These are phyloP conservation scores for Mya arenaria DNA, from an alignment of 1,140 invertebrate genomes.

Conservation along the genomic window DNA sequence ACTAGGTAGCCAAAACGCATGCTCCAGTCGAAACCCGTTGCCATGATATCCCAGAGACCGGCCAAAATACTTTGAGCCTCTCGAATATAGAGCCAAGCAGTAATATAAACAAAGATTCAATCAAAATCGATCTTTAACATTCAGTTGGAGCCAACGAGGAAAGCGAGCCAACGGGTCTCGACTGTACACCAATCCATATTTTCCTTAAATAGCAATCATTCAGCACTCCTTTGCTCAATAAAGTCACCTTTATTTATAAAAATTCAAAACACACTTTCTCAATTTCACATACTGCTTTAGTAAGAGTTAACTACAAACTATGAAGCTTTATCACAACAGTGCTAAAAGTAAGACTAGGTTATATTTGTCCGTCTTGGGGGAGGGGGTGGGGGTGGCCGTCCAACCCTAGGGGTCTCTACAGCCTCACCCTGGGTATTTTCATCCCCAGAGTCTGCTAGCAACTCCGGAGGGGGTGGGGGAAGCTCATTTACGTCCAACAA, in stretches of 20 bases:
- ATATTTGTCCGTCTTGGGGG: constrained; percentile 68
- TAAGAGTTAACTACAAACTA: not conserved
- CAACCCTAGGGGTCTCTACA: constrained; percentile 31
- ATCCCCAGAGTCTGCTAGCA: constrained; percentile 70
- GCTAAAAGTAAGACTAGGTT: not conserved
- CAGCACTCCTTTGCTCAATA: no score
- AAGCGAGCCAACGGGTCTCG: no score
- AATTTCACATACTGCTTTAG: not conserved
- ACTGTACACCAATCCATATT: no score
- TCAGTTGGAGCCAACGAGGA: no score
- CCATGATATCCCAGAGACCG: no score
- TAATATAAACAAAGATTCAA: no score
- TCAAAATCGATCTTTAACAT: no score
- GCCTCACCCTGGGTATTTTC: constrained; percentile 13
- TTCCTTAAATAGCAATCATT: no score
- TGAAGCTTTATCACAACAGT: not conserved
- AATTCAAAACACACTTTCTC: not conserved
- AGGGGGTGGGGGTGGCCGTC: constrained; percentile 68
- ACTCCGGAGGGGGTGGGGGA: constrained; percentile 76
- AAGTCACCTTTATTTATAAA: not conserved
- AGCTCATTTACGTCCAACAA: constrained; percentile 77
- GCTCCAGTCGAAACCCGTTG: no score
- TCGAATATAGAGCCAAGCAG: no score
- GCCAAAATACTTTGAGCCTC: no score
- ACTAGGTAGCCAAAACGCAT: no score